phyloP scores from a whole-genome alignment of 2,888 invertebrate genomes.

The Lacanobia wlatinum region DNA sequence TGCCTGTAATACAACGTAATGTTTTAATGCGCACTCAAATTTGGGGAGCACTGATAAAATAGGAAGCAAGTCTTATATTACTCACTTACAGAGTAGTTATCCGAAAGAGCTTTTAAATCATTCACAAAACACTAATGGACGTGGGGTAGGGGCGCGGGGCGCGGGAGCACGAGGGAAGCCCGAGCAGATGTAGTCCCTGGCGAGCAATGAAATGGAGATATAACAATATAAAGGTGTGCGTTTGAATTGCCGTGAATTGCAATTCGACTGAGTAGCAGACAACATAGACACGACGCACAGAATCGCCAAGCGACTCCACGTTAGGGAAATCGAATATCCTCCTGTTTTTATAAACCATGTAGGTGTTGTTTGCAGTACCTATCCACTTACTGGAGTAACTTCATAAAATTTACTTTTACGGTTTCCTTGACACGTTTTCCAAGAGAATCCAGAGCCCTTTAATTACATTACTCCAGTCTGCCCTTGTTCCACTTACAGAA shows the following conservation, averaged over 20 bases:
- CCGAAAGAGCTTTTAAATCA: constrained; percentile 91
- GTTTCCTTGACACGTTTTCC: constrained; percentile 63
- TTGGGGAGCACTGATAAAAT: constrained; percentile 90
- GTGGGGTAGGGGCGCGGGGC: constrained; percentile 77
- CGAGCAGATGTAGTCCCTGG: constrained; percentile 86
- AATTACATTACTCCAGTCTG: constrained; percentile 62
- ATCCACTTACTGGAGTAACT: constrained; percentile 13
- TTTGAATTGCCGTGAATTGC: constrained; percentile 85
- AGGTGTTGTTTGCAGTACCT: constrained; percentile 6
- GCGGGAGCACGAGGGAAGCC: constrained; percentile 70
- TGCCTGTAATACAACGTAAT: constrained; percentile 79
- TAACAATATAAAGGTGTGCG: constrained; percentile 89
- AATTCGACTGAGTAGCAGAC: constrained; percentile 73
- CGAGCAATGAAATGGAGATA: constrained; percentile 89
- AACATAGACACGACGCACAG: constrained; percentile 35
- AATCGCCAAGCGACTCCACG: constrained; percentile 45
- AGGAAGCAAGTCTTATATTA: constrained; percentile 90
- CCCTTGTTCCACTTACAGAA: constrained; percentile 71
- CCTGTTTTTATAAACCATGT: constrained; percentile 21
- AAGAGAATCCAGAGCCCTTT: constrained; percentile 69
- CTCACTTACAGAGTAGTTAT: constrained; percentile 91
- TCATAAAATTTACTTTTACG: constrained; percentile 36
- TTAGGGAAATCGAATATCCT: constrained; percentile 43
- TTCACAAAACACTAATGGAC: constrained; percentile 91
- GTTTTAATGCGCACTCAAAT: constrained; percentile 90